phyloP scores from a whole-genome alignment of 2,888 invertebrate species.

The Drosophila mercatorum region DNA sequence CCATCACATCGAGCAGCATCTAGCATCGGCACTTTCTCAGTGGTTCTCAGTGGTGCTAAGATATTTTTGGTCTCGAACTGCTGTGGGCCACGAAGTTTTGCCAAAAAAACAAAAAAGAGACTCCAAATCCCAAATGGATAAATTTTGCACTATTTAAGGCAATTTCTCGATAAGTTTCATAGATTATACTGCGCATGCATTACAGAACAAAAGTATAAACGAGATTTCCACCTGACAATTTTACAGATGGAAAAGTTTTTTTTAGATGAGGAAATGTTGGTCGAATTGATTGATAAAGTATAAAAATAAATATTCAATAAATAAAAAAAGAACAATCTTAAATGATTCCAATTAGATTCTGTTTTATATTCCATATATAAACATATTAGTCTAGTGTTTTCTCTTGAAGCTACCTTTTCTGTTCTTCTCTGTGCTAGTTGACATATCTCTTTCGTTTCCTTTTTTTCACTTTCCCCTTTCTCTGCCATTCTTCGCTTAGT shows the following conservation, averaged over 20 bases:
- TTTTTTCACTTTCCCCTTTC: neutral
- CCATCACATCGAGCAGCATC: conserved; percentile 50
- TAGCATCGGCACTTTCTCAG: conserved; percentile 28
- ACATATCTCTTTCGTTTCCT: neutral
- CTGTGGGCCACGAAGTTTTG: conserved; percentile 56
- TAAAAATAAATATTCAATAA: too few relatives aligned
- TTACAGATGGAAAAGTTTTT: neutral
- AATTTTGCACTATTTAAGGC: conserved; percentile 30
- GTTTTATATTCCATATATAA: too few relatives aligned
- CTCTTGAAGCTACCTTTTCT: too few relatives aligned
- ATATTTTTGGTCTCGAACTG: conserved; percentile 48
- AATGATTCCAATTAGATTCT: too few relatives aligned
- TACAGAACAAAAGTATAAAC: neutral
- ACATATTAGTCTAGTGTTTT: too few relatives aligned
- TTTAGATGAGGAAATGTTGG: neutral
- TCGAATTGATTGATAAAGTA: too few relatives aligned
- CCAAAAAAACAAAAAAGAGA: conserved; percentile 2
- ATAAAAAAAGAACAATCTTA: too few relatives aligned
- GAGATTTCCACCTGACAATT: neutral
- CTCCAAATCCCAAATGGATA: conserved; percentile 46
- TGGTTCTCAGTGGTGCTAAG: conserved; percentile 28
- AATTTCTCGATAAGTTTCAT: neutral
- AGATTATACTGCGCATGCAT: conserved; percentile 7
- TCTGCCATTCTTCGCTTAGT: neutral
- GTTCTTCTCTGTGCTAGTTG: neutral